phyloP scores from a whole-genome alignment of 2,113 vertebrate genomes.

The Oryzias curvinotus region DNA sequence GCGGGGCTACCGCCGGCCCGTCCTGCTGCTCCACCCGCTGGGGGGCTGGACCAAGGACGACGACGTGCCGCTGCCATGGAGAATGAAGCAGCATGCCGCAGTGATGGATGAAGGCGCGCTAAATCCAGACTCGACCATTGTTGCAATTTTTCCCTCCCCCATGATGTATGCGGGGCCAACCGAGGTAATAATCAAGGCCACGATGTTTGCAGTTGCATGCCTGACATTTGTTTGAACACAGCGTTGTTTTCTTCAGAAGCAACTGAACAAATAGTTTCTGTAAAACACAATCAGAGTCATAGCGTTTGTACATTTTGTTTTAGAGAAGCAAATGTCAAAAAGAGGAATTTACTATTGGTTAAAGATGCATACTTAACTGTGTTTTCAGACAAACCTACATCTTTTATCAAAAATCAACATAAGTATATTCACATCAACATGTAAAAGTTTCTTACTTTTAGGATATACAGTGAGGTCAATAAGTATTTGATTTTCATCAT shows the following conservation, averaged over 20 bases:
- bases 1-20: constrained; percentile 90
- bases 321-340: constrained; percentile 45
- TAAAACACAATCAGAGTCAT: constrained; percentile 10
- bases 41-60: constrained; percentile 99
- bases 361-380: constrained; percentile 22
- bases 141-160: constrained; percentile 97
- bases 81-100: constrained; percentile 95
- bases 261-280: constrained; percentile 14
- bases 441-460: not conserved
- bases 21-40: constrained; percentile 93
- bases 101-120: constrained; percentile 93
- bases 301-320: constrained; percentile 20
- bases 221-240: constrained; percentile 23
- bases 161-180: constrained; percentile 99
- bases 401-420: not conserved
- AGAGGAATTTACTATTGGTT: constrained; percentile 28
- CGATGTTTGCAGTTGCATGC: constrained; percentile 3
- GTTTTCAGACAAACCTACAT: constrained; percentile 33
- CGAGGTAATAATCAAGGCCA: constrained; percentile 79
- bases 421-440: not conserved
- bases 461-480: no score
- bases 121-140: constrained; percentile 87
- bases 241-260: constrained; percentile 16
- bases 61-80: constrained; percentile 92
- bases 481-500: no score